Conservation (phyloP, 2,797 vertebrate species). For the Phrynocephalus guinanensis region DNA sequence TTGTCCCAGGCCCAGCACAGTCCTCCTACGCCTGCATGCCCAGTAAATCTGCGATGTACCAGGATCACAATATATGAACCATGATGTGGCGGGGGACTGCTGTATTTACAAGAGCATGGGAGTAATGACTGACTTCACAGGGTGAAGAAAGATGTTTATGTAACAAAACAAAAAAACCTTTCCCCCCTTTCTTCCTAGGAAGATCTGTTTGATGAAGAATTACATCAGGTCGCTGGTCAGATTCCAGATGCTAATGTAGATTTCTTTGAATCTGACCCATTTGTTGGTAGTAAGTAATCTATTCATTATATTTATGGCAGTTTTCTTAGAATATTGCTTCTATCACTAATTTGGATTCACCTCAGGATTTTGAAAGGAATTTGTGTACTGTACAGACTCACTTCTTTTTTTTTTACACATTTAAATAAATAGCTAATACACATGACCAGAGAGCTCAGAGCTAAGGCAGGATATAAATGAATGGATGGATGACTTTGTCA, state of each 20-base stretch:
- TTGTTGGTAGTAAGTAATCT: slow-evolving; percentile 90
- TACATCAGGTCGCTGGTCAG: slow-evolving; percentile 78
- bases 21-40: too few species aligned
- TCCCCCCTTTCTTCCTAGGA: slow-evolving; percentile 72
- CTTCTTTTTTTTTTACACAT: neutral
- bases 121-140: neutral
- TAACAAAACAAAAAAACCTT: neutral
- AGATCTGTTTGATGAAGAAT: slow-evolving; percentile 85
- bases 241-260: slow-evolving; percentile 86
- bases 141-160: neutral
- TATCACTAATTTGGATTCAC: neutral
- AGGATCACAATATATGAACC: too few species aligned
- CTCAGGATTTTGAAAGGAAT: neutral
- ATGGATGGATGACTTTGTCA: neutral
- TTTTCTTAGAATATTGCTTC: slow-evolving; percentile 32
- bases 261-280: slow-evolving; percentile 96
- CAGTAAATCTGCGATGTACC: too few species aligned
- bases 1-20: too few species aligned
- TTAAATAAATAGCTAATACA: neutral
- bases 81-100: too few species aligned
- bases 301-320: slow-evolving; percentile 35
- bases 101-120: neutral
- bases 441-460: neutral
- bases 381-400: neutral
- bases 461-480: neutral